Evolutionary conservation across 2,113 vertebrate genomes (phyloP), one percentile per base, ranked within the genome.

Genomic region (Perca fluviatilis): DNA sequence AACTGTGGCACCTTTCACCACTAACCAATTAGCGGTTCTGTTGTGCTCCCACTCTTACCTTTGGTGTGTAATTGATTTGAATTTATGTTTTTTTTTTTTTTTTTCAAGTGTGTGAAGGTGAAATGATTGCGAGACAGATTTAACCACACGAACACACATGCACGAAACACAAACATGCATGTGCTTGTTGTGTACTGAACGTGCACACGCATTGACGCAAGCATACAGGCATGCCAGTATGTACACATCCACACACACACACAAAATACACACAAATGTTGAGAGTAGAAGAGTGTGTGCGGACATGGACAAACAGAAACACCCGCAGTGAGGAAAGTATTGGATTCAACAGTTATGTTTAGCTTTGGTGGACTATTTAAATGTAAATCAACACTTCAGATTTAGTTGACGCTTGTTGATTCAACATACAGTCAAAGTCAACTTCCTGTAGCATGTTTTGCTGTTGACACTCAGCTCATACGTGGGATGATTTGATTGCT

Each of bases 21-120:
- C 71, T 58, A 27, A 1, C 61, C 84, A 90, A 93, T 90, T 89
- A 87, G 56, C 6, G 23, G 18, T 75, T 88, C 72, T 88, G 83
- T 87, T 88, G 86, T n/a, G 78, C 73, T 83, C 81, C 61, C 23
- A 15, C 71, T 85, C 27, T 89, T 90, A 90, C 84, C 88, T 89
- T 82, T 85, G 25, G n/a, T 25, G 81, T 10, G 27, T 84, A 82
- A 86, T 83, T 80, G 47, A 78, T 90, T 87, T 65, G 36, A 70
- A 77, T 77, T 64, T 66, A 36, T 40, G 68, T 57, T 77, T 19
- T 25, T 25, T 0, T 14, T 25, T 25, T 0, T 14, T 58, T 73
- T 33, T 19, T 53, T 56, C 15, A 76, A 87, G 61, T 49, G 40
- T 43, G 46, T 81, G 74, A 80, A 76, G 54, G 64, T 72, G 54